These are phyloP conservation scores for Thalassaphorura encarpata DNA, from an alignment of 1,140 invertebrate species.

Conservation along the genomic window DNA sequence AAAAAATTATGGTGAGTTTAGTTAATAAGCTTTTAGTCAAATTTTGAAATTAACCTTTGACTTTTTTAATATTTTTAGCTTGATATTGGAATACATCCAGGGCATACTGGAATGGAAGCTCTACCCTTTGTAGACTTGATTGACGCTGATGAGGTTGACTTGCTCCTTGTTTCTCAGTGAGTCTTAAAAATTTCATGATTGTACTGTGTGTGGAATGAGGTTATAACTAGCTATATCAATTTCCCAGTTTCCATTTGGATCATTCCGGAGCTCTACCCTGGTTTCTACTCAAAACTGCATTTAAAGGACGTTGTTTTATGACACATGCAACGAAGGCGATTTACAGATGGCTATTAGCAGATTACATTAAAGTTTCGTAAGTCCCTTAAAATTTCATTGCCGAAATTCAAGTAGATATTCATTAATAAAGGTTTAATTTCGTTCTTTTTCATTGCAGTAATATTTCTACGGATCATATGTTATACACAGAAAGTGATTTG, in stretches of 20 bases:
- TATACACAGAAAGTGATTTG: conserved; percentile 94
- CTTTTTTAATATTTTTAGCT: conserved; percentile 47
- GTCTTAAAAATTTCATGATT: too few species aligned
- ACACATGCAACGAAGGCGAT: conserved; percentile 99
- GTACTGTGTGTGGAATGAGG: too few species aligned
- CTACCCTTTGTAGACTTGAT: conserved; percentile 96
- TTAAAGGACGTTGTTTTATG: conserved; percentile 98
- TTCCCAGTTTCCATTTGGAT: conserved; percentile 87
- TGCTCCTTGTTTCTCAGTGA: conserved; percentile 92
- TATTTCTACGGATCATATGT: conserved; percentile 93
- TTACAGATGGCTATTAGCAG: conserved; percentile 94
- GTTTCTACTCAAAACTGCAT: conserved; percentile 95
- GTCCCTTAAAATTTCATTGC: neutral
- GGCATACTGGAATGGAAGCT: conserved; percentile 91
- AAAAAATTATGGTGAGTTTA: conserved; percentile 82
- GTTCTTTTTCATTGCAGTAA: conserved; percentile 57
- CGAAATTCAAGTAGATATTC: neutral
- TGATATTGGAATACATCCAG: conserved; percentile 98
- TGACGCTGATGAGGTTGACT: conserved; percentile 93
- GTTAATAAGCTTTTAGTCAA: neutral
- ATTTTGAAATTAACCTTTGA: neutral
- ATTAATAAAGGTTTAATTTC: conserved; percentile 9
- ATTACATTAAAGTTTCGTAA: conserved; percentile 96
- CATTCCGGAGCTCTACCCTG: conserved; percentile 97
- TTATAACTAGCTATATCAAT: too few species aligned